Base-by-base conservation (phyloP, 2,888 invertebrate species). In the Brachypalpus laphriformis region DNA sequence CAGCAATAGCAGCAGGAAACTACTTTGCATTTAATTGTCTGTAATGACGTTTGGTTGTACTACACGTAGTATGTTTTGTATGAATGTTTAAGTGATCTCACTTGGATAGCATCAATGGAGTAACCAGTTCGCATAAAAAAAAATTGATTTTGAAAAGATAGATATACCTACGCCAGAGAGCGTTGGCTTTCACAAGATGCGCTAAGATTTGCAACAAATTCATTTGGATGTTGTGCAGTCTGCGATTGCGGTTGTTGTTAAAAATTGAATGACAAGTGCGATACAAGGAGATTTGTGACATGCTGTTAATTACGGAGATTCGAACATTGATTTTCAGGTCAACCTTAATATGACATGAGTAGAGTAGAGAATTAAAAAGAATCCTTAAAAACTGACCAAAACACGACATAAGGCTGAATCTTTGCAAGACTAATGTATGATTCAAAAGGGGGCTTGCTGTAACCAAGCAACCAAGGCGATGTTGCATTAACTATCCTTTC, bases 21-120 rank as follows among this genome's bases (percentile, higher is more conserved):
- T 92, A 90, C 90, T 91, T 91, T 92, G 91, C 91, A 91, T 91
- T 91, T 91, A 91, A 92, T 92, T 91, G 91, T 91, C 90, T 91
- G 91, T 92, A 91, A 92, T 91, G 91, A 91, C 91, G 91, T 91
- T 76, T 75, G 74, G 42, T 42, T 70, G 80, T 70, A 70, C 78
- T 72, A 51, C 57, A 71, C 56, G 47, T 66, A 57, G 16, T 65
- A 45, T 61, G 61, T 37, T 75, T 77, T 61, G 65, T 72, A 54
- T 72, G 71, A 66, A 82, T 59, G 57, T 57, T 82, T 65, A 77
- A 76, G 42, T 59, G 65, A 82, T 82, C 72, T 77, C 71, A 56
- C 66, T 66, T 77, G 82, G 71, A 82, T 82, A 82, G 51, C 76
- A 76, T 76, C 56, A 70, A 76, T 71, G 57, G 42, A 59, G 63